These are phyloP conservation scores for Pseudopodoces humilis DNA, from an alignment of 2,113 vertebrate species.

Conservation along the genomic window DNA sequence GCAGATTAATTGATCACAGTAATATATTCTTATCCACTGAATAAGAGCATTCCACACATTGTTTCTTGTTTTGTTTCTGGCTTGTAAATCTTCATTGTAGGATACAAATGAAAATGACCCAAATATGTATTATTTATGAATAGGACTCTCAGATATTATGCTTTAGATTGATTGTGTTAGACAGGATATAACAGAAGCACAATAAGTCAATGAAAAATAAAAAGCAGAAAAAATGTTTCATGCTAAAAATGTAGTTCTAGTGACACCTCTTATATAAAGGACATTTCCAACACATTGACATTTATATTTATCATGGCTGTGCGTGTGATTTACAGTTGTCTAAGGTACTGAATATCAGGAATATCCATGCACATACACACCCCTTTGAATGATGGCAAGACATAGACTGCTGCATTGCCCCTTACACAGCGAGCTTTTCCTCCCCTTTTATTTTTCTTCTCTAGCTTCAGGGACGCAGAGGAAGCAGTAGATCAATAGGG, in stretches of 20 bases:
- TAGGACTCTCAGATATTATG: slow-evolving; percentile 52
- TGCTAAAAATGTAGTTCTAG: slow-evolving; percentile 60
- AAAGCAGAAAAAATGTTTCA: slow-evolving; percentile 60
- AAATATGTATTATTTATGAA: slow-evolving; percentile 70
- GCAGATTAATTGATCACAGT: slow-evolving; percentile 65
- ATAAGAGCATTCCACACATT: slow-evolving; percentile 16
- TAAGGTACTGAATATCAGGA: slow-evolving; percentile 42
- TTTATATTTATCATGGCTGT: slow-evolving; percentile 35
- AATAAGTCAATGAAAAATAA: slow-evolving; percentile 63
- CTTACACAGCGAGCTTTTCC: slow-evolving; percentile 28
- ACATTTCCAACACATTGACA: background rate
- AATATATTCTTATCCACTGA: slow-evolving; percentile 50
- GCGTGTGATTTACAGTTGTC: slow-evolving; percentile 43
- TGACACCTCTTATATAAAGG: slow-evolving; percentile 42
- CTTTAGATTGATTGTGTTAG: slow-evolving; percentile 64
- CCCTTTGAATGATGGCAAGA: slow-evolving; percentile 56
- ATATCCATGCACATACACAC: slow-evolving; percentile 27
- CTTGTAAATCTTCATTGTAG: slow-evolving; percentile 66
- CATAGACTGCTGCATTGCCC: slow-evolving; percentile 28
- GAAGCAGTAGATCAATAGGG: slow-evolving; percentile 82
- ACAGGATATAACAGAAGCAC: slow-evolving; percentile 54
- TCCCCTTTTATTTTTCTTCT: slow-evolving; percentile 59
- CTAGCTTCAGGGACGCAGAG: slow-evolving; percentile 67
- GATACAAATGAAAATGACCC: slow-evolving; percentile 47
- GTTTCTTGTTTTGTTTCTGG: slow-evolving; percentile 37